These are phyloP conservation scores for Vidua chalybeata DNA, from an alignment of 2,113 vertebrate genomes.

Conservation along the genomic window DNA sequence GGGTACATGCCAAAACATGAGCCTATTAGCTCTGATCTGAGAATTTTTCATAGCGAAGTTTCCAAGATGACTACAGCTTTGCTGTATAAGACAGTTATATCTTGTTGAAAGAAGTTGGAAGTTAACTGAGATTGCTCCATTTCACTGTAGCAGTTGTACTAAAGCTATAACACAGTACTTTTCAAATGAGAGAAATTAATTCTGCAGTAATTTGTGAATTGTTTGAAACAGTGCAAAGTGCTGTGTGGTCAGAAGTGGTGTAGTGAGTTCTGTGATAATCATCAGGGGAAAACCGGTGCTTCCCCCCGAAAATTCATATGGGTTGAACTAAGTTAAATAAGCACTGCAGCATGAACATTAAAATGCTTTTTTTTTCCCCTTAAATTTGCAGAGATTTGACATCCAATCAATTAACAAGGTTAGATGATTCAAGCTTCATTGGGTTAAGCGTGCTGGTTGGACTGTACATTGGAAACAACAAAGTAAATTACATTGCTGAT, in stretches of 20 bases:
- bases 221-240: not conserved
- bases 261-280: not conserved
- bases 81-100: not conserved
- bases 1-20: conserved; percentile 66
- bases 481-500: conserved; percentile 92
- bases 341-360: not conserved
- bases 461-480: conserved; percentile 90
- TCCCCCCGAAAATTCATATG: not conserved
- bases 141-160: not conserved
- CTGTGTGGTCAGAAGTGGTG: not conserved
- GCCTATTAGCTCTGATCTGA: conserved; percentile 68
- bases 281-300: not conserved
- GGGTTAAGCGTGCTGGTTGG: conserved; percentile 87
- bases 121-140: not conserved
- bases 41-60: conserved; percentile 79
- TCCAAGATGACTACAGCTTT: conserved; percentile 59
- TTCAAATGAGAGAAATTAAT: conserved; percentile 9
- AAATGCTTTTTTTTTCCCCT: not conserved
- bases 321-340: not conserved
- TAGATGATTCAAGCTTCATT: conserved; percentile 92
- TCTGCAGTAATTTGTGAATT: conserved; percentile 9
- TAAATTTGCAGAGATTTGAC: conserved; percentile 84
- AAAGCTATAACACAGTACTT: not conserved
- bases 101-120: conserved; percentile 36
- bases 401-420: conserved; percentile 87